Evolutionary conservation across 2,797 vertebrate species (phyloP), one percentile per base, ranked within the genome.

Genomic region (Syngnathus acus): DNA sequence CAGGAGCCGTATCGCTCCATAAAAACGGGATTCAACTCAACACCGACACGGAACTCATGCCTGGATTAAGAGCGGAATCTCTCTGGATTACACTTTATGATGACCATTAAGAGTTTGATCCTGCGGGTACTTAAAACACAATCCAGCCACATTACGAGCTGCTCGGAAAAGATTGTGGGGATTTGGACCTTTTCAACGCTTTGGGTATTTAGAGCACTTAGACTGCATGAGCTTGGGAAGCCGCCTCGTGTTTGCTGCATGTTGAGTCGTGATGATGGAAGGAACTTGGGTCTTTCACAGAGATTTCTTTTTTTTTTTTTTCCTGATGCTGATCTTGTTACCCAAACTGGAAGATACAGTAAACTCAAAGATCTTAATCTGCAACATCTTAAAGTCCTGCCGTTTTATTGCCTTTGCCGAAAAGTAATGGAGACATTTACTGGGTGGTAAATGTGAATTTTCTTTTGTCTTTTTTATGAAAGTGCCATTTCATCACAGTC

Each of bases 91-190:
- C 79, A 85, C 79, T 90, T 91, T 83, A 85, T 83, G 84, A 88
- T 84, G 84, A 87, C 85, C 83, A 88, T 90, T 89, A 89, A 79
- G 86, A 84, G 81, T 84, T 84, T 87, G 83, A 87, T 80, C 81
- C 79, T 68, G 37, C 58, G 64, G 67, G 78, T 85, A 80, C 82
- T 89, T 87, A 86, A 86, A 89, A 85, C 73, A 84, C 67, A 83
- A 85, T 80, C 78, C 73, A 23, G 48, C 70, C 81, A 83, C 74
- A 79, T 81, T 86, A 84, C 77, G 78, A 82, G 74, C 86, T 75
- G 73, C 77, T 86, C 76, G 82, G 68, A 78, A 76, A 78, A 83
- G 82, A 89, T 89, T 87, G 78, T 65, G 66, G 82, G 86, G 88
- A 90, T 90, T 89, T 87, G 75, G 73, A 66, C 82, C 77, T 74